phyloP scores from a whole-genome alignment of 1,140 invertebrate species.

The Drosophila simulans region DNA sequence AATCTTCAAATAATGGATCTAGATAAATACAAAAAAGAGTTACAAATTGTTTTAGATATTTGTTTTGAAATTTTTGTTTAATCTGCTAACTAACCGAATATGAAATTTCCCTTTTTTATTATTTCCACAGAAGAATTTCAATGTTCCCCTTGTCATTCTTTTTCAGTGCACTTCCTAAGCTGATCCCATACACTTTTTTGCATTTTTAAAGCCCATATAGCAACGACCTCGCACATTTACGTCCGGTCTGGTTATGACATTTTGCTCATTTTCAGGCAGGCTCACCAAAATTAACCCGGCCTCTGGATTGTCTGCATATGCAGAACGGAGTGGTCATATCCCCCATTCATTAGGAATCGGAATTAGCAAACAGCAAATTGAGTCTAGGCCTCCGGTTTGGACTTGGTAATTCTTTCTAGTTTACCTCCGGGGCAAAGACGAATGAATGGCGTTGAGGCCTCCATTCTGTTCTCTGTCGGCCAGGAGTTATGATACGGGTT shows the following conservation, averaged over 20 bases:
- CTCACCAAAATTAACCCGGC: conserved; percentile 14
- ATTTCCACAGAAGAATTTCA: too few relatives aligned
- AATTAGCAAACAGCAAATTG: conserved; percentile 55
- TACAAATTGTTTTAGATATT: too few relatives aligned
- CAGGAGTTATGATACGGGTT: conserved; percentile 68
- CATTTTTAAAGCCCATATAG: conserved; percentile 1
- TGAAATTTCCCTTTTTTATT: too few relatives aligned
- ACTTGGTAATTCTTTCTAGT: conserved; percentile 2
- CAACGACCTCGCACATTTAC: conserved; percentile 9
- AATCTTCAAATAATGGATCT: neutral
- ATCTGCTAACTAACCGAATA: too few relatives aligned
- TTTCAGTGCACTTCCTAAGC: neutral
- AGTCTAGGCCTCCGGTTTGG: conserved; percentile 17
- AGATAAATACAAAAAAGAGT: neutral
- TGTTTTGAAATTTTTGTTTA: too few relatives aligned
- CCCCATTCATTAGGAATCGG: conserved; percentile 54
- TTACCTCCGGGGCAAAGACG: conserved; percentile 14
- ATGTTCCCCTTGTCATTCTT: neutral
- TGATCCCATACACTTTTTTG: neutral
- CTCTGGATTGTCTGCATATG: conserved; percentile 22
- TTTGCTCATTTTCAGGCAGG: conserved; percentile 32
- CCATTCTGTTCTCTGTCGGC: conserved; percentile 13
- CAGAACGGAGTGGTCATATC: neutral
- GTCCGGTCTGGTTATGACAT: conserved; percentile 40
- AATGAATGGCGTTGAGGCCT: conserved; percentile 35